Conservation (phyloP, 30 jellyfish, hydroid and myxozoan species). For the Sanderia malayensis region DNA sequence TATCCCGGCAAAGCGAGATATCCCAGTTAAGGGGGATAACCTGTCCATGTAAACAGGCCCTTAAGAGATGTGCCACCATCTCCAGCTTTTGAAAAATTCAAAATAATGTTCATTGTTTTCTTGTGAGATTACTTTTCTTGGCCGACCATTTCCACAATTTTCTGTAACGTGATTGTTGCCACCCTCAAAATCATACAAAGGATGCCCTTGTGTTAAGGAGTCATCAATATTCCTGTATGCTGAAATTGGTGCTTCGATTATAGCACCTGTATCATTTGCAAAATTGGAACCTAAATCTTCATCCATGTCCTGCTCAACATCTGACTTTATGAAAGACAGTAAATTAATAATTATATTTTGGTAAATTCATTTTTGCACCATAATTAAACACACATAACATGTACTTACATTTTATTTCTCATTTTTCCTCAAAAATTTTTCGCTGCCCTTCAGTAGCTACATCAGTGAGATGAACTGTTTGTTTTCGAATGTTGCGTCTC, state of each 20-base stretch:
- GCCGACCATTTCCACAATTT: constrained; percentile 9
- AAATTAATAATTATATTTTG: too few relatives aligned
- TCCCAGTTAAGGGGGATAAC: too few relatives aligned
- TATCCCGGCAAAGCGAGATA: neutral
- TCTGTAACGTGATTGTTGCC: neutral
- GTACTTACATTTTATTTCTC: too few relatives aligned
- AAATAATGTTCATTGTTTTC: constrained; percentile 1
- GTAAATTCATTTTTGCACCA: too few relatives aligned
- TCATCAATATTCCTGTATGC: neutral
- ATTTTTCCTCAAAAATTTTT: too few relatives aligned
- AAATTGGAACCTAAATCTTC: neutral
- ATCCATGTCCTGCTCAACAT: neutral
- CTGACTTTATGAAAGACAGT: neutral
- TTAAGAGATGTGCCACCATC: neutral
- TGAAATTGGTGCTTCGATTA: neutral
- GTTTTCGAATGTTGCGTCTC: too few relatives aligned
- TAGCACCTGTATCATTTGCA: neutral
- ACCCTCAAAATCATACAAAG: neutral
- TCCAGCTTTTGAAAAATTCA: neutral
- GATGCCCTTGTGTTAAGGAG: neutral
- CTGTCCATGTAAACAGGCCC: neutral
- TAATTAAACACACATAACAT: too few relatives aligned
- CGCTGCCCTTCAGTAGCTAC: too few relatives aligned
- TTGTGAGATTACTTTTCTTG: constrained; percentile 17
- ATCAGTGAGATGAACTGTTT: too few relatives aligned